Evolutionary conservation across 2,888 invertebrate genomes (phyloP).

Genomic region (Sphaeridia pumilis): DNA sequence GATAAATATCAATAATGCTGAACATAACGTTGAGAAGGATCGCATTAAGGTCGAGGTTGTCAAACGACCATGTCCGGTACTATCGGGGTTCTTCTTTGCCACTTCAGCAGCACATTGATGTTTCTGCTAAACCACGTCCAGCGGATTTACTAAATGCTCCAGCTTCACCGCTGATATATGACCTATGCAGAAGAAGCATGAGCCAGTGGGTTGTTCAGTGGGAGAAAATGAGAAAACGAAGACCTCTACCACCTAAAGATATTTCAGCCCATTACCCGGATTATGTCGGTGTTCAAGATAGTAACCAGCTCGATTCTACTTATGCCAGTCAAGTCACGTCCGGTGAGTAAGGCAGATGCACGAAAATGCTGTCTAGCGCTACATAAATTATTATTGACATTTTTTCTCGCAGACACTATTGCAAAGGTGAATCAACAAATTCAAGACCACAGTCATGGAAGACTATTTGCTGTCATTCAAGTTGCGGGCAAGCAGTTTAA

Average conservation of each 20-base stretch:
- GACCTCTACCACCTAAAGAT: constrained; percentile 9
- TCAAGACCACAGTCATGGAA: constrained; percentile 45
- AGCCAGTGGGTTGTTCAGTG: background rate
- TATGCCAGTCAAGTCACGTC: background rate
- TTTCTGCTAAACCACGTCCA: too few species aligned
- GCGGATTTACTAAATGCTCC: too few species aligned
- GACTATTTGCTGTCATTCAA: constrained; percentile 71
- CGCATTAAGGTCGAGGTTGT: too few species aligned
- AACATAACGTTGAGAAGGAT: too few species aligned
- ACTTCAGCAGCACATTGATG: too few species aligned
- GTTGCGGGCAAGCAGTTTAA: constrained; percentile 72
- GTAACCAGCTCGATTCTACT: constrained; percentile 6
- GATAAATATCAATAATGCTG: too few species aligned
- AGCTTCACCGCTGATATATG: too few species aligned
- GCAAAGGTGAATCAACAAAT: constrained; percentile 54
- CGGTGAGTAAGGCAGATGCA: background rate
- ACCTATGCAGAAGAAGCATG: background rate
- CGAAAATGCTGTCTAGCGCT: too few species aligned
- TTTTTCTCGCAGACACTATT: constrained; percentile 44
- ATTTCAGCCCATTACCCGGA: constrained; percentile 8
- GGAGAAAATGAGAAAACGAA: constrained; percentile 5
- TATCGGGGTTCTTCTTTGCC: too few species aligned
- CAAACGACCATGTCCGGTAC: too few species aligned
- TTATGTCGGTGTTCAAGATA: background rate
- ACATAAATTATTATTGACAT: too few species aligned